Conservation (phyloP, 2,888 invertebrate species). For the Tetheella fluctuosa region DNA sequence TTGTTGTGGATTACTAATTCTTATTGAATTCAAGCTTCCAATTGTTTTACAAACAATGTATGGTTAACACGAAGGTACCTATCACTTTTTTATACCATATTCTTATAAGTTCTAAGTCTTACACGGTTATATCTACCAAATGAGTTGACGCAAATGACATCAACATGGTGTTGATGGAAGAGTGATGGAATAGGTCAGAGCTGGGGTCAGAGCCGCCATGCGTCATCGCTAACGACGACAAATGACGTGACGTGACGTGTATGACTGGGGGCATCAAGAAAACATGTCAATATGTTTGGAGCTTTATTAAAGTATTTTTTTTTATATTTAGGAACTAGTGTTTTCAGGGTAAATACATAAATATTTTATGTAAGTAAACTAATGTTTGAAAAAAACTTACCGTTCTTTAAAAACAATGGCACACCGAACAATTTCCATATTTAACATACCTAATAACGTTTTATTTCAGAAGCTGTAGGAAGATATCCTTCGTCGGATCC, state of each 20-base stretch:
- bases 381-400: neutral
- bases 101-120: neutral
- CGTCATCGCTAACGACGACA: slow-evolving; percentile 84
- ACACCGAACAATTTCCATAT: neutral
- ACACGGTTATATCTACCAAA: neutral
- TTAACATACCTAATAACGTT: slow-evolving; percentile 28
- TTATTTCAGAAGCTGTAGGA: slow-evolving; percentile 76
- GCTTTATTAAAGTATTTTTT: neutral
- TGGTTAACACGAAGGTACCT: neutral
- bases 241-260: slow-evolving; percentile 74
- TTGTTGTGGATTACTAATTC: neutral
- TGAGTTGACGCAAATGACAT: slow-evolving; percentile 19
- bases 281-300: neutral
- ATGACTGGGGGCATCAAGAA: slow-evolving; percentile 34
- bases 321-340: neutral
- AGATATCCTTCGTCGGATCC: slow-evolving; percentile 75
- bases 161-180: slow-evolving; percentile 62
- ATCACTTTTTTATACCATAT: too few relatives aligned
- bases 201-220: slow-evolving; percentile 76
- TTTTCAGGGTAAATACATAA: neutral
- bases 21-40: neutral
- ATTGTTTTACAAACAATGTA: neutral
- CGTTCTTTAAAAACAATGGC: neutral
- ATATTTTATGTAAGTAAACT: neutral
- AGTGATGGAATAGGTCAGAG: slow-evolving; percentile 75